Base-by-base conservation (phyloP, 2,113 vertebrate genomes). In the Lagopus leucura region DNA sequence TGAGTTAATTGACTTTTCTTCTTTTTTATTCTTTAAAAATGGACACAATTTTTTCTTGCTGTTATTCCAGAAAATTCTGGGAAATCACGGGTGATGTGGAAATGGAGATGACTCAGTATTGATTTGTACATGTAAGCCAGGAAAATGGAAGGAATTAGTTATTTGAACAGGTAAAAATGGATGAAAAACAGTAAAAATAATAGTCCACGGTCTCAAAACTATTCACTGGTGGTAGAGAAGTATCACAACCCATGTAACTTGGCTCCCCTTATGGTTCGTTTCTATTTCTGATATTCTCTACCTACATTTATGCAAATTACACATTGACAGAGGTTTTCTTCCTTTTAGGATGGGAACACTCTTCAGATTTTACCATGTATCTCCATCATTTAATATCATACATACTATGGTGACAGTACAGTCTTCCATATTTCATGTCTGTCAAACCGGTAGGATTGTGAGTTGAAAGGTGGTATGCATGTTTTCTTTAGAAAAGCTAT, bases 1-100 rank as follows among this genome's bases (percentile, higher is more conserved):
- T 19, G 45, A 2, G 13, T 9, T 57, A 45, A 10, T 8, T 48
- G 16, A 1, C 1, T 1, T 54, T n/a, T 85, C 10, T 3, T 77
- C 36, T 27, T 13, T 34, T 15, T 11, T 13, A 42, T 27, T 25
- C 13, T 70, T 77, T 60, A 55, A 40, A 38, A 8, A 2, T 6
- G 38, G 72, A 21, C 21, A 20, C 3, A 13, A 2, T 4, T 19
- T 36, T 42, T 8, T 32, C 19, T 30, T 2, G 2, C 6, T 48
- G 50, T 32, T n/a, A 17, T 45, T 21, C 40, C 48, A 55, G 27
- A 70, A n/a, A 32, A 58, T 22, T 24, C 20, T 42, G 40, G 40
- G 52, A 82, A 57, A 38, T 13, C 52, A 27, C 1, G 8, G 54
- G 11, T 57, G 38, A 7, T 34, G 11, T 10, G 38, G 43, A 65